Base-by-base conservation (phyloP, 2,797 vertebrate species). In the Pampus argenteus region DNA sequence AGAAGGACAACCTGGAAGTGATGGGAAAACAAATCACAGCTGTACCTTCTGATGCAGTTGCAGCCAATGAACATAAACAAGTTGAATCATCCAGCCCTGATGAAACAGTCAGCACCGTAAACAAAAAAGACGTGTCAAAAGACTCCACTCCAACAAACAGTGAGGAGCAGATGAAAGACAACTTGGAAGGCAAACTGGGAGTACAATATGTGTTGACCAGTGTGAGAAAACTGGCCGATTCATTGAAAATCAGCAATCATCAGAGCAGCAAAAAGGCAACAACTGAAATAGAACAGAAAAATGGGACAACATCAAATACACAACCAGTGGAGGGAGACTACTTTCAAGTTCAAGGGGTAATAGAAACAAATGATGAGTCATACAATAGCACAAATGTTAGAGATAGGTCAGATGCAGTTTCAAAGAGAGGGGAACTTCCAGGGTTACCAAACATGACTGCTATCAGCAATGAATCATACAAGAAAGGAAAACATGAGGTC, bases 341-440 rank as follows among this genome's bases (percentile, higher is more conserved):
- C 68, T 93, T 93, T 78, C 91, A 93, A 84, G 75, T 93, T 36
- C 87, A 91, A 77, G 74, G 89, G 22, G 45, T 9, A 49, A 54
- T 9, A 50, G 78, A 81, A 76, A 71, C 48, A 74, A 72, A 61
- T 40, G 61, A 51, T n/a, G 51, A 57, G 18, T 6, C 47, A 34
- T 40, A 49, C 5, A 76, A 66, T 17, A 13, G 4, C 15, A 36
- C 17, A 57, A 73, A 67, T 54, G 23, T 36, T 58, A 54, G n/a
- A 18, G 47, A 71, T 18, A 56, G 23, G 14, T 60, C 71, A 51
- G 51, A 64, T 54, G 20, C 25, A 48, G 52, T 70, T 74, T 76
- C 69, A 74, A 69, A 85, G 23, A 58, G 15, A 80, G 23, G 5
- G 10, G 81, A 79, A 50, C 42, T 61, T 65, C 47, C 54, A 51